phyloP scores from a whole-genome alignment of 2,113 vertebrate genomes.

The Sinocyclocheilus grahami region DNA sequence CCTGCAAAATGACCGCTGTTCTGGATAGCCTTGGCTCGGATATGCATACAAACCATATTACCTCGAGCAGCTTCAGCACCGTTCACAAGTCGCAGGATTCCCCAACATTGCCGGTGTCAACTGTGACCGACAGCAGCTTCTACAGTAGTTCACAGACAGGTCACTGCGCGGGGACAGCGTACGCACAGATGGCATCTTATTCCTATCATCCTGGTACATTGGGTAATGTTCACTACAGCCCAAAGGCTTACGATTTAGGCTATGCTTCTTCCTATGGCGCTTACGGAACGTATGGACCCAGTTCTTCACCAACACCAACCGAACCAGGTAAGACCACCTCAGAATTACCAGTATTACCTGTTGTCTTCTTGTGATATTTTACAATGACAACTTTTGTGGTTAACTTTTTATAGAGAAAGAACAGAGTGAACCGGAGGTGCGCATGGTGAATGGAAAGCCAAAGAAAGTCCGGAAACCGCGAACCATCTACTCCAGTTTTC shows the following conservation, averaged over 20 bases:
- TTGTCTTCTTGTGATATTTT: background rate
- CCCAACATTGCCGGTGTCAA: slow-evolving; percentile 83
- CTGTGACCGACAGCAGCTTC: slow-evolving; percentile 85
- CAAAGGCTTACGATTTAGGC: slow-evolving; percentile 63
- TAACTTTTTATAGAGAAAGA: slow-evolving; percentile 80
- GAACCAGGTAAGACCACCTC: slow-evolving; percentile 51
- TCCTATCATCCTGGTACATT: slow-evolving; percentile 74
- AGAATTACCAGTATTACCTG: background rate
- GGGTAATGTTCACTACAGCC: slow-evolving; percentile 73
- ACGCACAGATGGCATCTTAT: slow-evolving; percentile 80
- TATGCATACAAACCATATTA: slow-evolving; percentile 85
- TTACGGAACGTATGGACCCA: slow-evolving; percentile 54
- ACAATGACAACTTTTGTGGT: slow-evolving; percentile 26
- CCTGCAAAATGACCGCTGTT: slow-evolving; percentile 80
- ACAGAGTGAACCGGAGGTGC: slow-evolving; percentile 83
- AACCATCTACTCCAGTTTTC: slow-evolving; percentile 90
- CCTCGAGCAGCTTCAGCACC: slow-evolving; percentile 78
- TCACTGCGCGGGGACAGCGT: slow-evolving; percentile 76
- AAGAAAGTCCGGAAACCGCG: slow-evolving; percentile 89
- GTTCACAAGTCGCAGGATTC: slow-evolving; percentile 83
- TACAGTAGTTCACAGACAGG: slow-evolving; percentile 82
- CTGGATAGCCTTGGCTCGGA: slow-evolving; percentile 84
- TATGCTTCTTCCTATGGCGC: slow-evolving; percentile 55
- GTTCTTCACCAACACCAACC: slow-evolving; percentile 59
- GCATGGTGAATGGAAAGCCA: slow-evolving; percentile 89